These are phyloP conservation scores for Blastomussa wellsi DNA, from an alignment of 92 coral and sea anemone species.

Conservation along the genomic window DNA sequence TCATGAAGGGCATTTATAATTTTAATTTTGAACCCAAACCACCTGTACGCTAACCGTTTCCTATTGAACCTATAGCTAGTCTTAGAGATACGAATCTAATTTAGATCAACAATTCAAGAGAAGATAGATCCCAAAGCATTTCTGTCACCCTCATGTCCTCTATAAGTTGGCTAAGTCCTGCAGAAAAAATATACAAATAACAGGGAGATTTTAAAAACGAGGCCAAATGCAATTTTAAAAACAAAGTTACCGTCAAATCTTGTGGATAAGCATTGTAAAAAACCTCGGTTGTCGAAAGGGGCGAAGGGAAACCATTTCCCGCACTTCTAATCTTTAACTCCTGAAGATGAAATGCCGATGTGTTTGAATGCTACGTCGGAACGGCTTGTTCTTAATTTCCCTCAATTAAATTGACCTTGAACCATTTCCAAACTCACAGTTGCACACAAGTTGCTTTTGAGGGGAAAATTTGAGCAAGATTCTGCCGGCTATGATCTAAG, in stretches of 20 bases:
- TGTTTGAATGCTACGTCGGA: background rate
- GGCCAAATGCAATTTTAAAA: background rate
- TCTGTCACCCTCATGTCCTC: conserved; percentile 38
- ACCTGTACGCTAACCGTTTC: background rate
- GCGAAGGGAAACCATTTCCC: no score
- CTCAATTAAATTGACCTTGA: background rate
- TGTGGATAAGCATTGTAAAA: background rate
- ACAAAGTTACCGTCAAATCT: background rate
- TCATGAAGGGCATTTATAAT: background rate
- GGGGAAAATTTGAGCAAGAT: background rate
- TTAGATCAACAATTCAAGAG: background rate
- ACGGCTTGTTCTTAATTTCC: background rate
- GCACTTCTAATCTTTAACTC: background rate
- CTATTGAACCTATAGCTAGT: background rate
- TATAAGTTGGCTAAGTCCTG: conserved; percentile 3
- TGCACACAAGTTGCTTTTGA: background rate
- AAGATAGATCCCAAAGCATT: conserved; percentile 47
- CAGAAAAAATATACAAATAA: conserved; percentile 26
- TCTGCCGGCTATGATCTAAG: no score
- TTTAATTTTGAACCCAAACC: background rate
- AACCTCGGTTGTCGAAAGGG: background rate
- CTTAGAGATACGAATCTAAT: background rate
- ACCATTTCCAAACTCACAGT: background rate
- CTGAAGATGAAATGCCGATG: background rate
- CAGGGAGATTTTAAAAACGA: background rate